Evolutionary conservation across 2,888 invertebrate genomes (phyloP).

Genomic region (Melipona bicolor): DNA sequence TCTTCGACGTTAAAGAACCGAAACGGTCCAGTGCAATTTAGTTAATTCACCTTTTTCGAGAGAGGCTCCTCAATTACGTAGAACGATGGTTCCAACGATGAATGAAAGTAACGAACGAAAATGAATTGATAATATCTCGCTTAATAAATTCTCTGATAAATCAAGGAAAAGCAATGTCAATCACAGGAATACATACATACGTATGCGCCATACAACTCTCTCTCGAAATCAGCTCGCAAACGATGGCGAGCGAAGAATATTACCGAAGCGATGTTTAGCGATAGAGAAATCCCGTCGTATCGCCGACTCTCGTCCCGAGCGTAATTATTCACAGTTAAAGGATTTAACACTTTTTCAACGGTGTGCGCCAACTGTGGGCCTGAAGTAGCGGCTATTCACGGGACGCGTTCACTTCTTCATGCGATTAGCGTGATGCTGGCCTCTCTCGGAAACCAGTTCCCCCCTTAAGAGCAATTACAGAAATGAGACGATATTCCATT

Average conservation of each 20-base stretch:
- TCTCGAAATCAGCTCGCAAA: not conserved
- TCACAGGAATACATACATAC: not conserved
- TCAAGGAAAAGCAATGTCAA: fast-evolving
- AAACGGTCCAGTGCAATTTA: not conserved
- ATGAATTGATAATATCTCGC: no score
- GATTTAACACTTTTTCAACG: constrained; percentile 38
- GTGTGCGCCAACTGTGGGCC: not conserved
- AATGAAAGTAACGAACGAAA: not conserved
- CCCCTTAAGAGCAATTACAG: constrained; percentile 51
- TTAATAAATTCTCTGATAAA: not conserved
- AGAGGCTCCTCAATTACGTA: not conserved
- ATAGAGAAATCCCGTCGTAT: not conserved
- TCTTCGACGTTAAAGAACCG: not conserved
- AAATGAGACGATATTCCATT: constrained; percentile 53
- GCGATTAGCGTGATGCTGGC: constrained; percentile 47
- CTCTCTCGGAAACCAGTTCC: constrained; percentile 48
- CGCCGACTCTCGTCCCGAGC: not conserved
- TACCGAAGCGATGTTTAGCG: not conserved
- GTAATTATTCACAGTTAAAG: constrained; percentile 35
- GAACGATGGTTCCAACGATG: not conserved
- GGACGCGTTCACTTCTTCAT: constrained; percentile 37
- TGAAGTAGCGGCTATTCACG: constrained; percentile 27
- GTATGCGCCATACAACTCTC: no score
- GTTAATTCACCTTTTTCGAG: not conserved
- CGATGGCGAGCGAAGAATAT: not conserved